Base-by-base conservation (phyloP, 2,888 invertebrate genomes). In the Drosophila mimetica region DNA sequence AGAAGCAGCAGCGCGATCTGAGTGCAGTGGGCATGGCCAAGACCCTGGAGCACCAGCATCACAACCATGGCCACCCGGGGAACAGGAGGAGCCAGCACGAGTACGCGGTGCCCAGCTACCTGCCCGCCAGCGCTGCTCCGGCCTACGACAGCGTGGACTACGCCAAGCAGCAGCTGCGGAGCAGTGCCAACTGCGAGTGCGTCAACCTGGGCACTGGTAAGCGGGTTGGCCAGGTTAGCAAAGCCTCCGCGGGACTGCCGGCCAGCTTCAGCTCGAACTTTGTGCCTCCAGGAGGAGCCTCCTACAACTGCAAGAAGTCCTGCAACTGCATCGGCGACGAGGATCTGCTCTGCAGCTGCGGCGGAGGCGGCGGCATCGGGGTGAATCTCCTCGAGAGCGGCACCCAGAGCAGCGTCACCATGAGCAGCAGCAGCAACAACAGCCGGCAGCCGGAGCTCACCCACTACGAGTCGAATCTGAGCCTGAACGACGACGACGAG, bases 41-140 rank as follows among this genome's bases (percentile, higher is more conserved):
- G 61, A 90, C 90, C 13, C 75, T 89, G 42, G 90, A 90, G 50
- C 89, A 89, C 51, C 90, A 91, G 59, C 89, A 91, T 46, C 90
- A 90, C 14, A 54, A 74, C 39, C 76, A 72, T 2, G 41, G 90
- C 47, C 89, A 89, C 13, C 66, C 66, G 32, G 59, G 44, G 4
- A 88, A 90, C 39, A 72, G 82, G 8, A 90, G 91, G 64, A 89
- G 90, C 20, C 91, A 92, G 51, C 90, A 92, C 51, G 92, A 92
- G 59, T 92, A 92, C 61, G 92, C 92, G 7, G 92, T 92, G 73
- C 92, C 92, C 22, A 87, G 90, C 5, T 92, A 90, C 36, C 47
- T 90, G 55, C 78, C 71, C n/a, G n/a, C n/a, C 58, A 22, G 60
- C 18, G 50, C 50, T 0, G 89, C 86, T 8, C 82, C 90, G 0